Base-by-base conservation (phyloP, 2,888 invertebrate genomes). In the Trichogramma evanescens region DNA sequence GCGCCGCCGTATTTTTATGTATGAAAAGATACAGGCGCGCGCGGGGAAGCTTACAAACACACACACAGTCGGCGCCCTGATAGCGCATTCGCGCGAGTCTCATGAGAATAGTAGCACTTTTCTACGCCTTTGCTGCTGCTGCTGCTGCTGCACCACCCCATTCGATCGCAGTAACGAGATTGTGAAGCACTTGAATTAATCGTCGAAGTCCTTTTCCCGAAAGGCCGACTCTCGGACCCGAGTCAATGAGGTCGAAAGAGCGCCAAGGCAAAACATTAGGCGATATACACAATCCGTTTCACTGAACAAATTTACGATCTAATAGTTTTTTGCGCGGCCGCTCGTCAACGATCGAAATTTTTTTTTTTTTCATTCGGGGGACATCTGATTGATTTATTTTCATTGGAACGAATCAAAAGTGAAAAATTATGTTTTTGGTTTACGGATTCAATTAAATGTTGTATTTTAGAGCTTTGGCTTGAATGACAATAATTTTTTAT, bases 161-260 rank as follows among this genome's bases (percentile, higher is more conserved):
- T 40, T 51, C 40, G 40, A 50, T 6, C 8, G 41, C 72, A 70
- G 74, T 75, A 74, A 76, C 69, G 71, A 69, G 75, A 76, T 26
- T 26, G 26, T 26, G 26, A 76, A 76, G 75, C 76, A 76, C 75
- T 77, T 74, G 74, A 77, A 77, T 77, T 77, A 76, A 77, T 77
- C 76, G 75, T 26, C 26, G 26, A 26, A 26, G 13, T 69, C 62
- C 67, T 66, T 70, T 71, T 74, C 77, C 77, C 77, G 64, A 57
- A 72, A 75, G 75, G 63, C 58, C 45, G 51, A 51, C 45, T 56
- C 62, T 52, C 56, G 62, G 64, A 53, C 55, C 60, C 67, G 56
- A n/a, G 46, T 56, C 65, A 64, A 68, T 69, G 68, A 70, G 69
- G 68, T 65, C 62, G 62, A 69, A 8, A 40, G 38, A 50, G 39